Conservation (phyloP, 2,113 vertebrate species). For the Sus scrofa region T2T-Sscrofa CM000828.6:22406001-22406500, state of each 20-base stretch:
- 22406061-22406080: background rate
- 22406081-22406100: background rate
- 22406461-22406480: background rate
- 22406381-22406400: background rate
- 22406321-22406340: background rate
- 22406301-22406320: background rate
- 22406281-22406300: background rate
- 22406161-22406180: background rate
- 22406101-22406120: background rate
- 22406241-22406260: background rate
- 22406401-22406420: background rate
- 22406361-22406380: background rate
- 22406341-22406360: background rate
- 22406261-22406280: background rate
- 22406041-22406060: background rate
- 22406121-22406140: background rate
- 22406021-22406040: background rate
- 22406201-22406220: background rate
- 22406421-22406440: background rate
- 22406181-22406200: background rate
- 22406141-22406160: background rate
- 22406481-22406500: background rate
- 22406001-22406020: background rate
- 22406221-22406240: background rate
- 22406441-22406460: background rate